Conservation (phyloP, 2,113 vertebrate species). For the Anhinga rufa region DNA sequence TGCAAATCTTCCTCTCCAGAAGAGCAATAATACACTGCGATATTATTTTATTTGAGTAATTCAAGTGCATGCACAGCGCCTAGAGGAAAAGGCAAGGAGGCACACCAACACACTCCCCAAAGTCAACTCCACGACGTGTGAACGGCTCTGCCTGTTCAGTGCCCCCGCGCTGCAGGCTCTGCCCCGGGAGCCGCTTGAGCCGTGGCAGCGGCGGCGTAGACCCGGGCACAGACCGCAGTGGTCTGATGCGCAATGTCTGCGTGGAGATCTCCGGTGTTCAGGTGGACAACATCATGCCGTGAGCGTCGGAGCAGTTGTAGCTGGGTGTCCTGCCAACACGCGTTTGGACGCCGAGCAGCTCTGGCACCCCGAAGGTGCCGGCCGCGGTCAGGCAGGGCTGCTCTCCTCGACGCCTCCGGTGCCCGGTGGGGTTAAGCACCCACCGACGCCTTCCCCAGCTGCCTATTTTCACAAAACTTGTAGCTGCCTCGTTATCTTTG, state of each 20-base stretch:
- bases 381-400: not conserved
- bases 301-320: too few relatives aligned
- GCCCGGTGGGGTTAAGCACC: too few relatives aligned
- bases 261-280: fast-evolving
- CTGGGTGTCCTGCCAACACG: fast-evolving
- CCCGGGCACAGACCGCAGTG: fast-evolving
- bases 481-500: not conserved
- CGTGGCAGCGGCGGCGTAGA: too few relatives aligned
- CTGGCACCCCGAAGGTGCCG: not conserved
- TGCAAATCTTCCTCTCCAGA: not conserved
- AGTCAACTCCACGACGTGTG: not conserved
- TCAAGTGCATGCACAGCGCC: not conserved
- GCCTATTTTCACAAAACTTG: not conserved
- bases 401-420: not conserved
- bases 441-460: not conserved
- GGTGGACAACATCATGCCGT: fast-evolving
- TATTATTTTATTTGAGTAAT: not conserved
- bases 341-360: not conserved
- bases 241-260: not conserved
- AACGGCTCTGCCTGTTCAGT: not conserved
- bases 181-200: not conserved
- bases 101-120: not conserved
- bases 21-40: not conserved
- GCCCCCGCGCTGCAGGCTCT: not conserved
- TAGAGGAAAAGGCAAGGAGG: not conserved